Percentiles rank a stretch among this genome's conserved stretches.
These are phyloP conservation scores for Cossypha niveicapilla DNA, from an alignment of 2,797 vertebrate genomes.

Conservation along the genomic window DNA sequence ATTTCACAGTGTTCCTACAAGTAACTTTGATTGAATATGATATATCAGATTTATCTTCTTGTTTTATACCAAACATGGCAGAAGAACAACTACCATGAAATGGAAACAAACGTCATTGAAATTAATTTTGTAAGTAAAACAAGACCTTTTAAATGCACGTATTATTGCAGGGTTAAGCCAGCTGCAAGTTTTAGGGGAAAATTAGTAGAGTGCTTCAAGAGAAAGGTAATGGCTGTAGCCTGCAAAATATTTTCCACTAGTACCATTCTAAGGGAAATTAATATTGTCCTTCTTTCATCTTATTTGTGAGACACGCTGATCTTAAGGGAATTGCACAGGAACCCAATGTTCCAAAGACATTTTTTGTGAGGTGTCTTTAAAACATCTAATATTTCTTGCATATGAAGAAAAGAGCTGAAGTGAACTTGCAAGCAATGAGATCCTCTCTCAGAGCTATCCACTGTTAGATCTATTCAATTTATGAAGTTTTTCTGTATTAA, in stretches of 20 bases:
- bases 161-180: background rate
- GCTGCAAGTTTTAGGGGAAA: background rate
- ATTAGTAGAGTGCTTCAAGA: background rate
- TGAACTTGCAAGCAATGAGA: background rate
- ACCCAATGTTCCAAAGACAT: background rate
- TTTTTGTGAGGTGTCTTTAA: background rate
- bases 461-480: background rate
- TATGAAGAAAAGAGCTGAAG: background rate
- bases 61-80: background rate
- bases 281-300: background rate
- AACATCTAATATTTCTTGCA: background rate
- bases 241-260: background rate
- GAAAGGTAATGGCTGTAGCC: background rate
- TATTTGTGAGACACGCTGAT: background rate
- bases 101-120: background rate
- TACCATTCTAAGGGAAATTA: background rate
- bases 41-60: background rate
- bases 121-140: background rate
- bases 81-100: background rate
- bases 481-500: background rate
- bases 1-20: background rate
- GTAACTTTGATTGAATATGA: background rate
- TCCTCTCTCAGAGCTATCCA: background rate
- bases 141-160: background rate
- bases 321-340: background rate